Percentiles rank a stretch among this genome's conserved stretches.
phyloP scores from a whole-genome alignment of 2,797 vertebrate species.

The Bucorvus abyssinicus region DNA sequence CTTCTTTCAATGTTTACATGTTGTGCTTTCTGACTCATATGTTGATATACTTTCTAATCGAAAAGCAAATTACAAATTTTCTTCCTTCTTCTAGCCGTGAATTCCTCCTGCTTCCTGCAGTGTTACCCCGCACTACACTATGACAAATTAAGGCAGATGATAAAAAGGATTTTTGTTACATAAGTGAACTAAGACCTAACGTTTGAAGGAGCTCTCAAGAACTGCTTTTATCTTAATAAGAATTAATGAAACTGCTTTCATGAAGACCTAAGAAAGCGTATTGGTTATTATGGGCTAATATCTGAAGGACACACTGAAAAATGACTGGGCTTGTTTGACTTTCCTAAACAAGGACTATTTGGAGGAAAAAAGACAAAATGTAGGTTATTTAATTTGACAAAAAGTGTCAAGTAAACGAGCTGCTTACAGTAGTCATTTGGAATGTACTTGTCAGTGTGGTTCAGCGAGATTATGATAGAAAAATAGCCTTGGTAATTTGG shows the following conservation, averaged over 20 bases:
- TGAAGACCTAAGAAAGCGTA: background rate
- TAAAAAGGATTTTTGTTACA: background rate
- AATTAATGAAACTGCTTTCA: background rate
- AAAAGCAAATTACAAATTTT: background rate
- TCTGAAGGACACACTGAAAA: background rate
- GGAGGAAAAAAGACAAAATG: background rate
- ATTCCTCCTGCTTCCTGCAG: background rate
- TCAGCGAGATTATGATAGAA: background rate
- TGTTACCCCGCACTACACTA: background rate
- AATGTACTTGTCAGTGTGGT: background rate
- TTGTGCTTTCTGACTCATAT: background rate
- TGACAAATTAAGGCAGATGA: background rate
- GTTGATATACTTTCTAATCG: background rate
- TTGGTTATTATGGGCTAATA: background rate
- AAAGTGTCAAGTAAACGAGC: background rate
- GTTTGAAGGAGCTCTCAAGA: background rate
- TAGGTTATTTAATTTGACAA: background rate
- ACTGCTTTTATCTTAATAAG: background rate
- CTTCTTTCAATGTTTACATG: fast-evolving
- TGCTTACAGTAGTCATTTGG: background rate
- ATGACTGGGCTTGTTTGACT: background rate
- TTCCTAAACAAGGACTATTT: background rate
- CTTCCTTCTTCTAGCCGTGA: background rate
- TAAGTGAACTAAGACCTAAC: background rate
- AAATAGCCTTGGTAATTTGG: background rate